These are phyloP conservation scores for Hoplias malabaricus DNA, from an alignment of 2,113 vertebrate species.

Conservation along the genomic window DNA sequence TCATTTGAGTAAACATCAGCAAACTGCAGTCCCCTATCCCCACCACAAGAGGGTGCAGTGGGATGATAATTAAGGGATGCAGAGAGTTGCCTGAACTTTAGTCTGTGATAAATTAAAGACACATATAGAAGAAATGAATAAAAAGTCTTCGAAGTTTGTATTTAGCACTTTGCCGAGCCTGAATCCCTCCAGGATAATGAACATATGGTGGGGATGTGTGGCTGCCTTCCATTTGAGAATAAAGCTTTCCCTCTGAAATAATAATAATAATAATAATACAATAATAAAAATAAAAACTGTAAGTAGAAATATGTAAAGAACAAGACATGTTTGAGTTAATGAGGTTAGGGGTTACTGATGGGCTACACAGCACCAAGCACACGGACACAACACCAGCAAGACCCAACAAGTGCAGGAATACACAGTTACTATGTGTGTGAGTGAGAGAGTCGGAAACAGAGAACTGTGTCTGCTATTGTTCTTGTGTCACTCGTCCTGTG, in stretches of 20 bases:
- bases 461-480: conserved; percentile 10
- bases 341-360: neutral
- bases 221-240: neutral
- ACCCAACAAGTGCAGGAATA: neutral
- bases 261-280: no score
- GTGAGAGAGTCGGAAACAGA: neutral
- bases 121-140: no score
- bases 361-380: neutral
- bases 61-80: neutral
- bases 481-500: neutral
- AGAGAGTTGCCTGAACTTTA: neutral
- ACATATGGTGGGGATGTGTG: neutral
- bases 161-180: no score
- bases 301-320: no score
- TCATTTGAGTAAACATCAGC: neutral
- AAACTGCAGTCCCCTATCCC: neutral
- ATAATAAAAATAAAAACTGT: no score
- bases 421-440: neutral
- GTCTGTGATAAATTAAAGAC: no score
- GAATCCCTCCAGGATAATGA: no score
- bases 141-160: no score
- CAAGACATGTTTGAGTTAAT: neutral
- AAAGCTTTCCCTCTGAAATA: no score
- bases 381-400: neutral
- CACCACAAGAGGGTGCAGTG: neutral